Conservation (phyloP, 2,113 vertebrate genomes). For the Clupea harengus region DNA sequence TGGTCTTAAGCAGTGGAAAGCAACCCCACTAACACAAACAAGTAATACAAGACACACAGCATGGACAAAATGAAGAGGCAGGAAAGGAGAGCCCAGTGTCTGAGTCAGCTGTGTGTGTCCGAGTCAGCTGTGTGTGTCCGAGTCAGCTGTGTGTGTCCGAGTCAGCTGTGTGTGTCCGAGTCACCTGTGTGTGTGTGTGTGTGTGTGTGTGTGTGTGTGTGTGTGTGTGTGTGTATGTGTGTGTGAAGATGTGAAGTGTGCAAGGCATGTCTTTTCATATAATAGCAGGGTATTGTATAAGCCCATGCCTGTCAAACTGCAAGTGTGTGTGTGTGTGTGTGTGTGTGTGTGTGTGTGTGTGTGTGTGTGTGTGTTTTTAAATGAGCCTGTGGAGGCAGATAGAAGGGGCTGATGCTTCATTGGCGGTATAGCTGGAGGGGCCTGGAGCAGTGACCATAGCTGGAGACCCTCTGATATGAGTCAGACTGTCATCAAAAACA, state of each 20-base stretch:
- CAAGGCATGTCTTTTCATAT: background rate
- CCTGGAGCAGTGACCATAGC: background rate
- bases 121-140: no score
- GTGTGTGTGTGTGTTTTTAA: background rate
- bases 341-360: background rate
- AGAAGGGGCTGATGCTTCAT: background rate
- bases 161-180: no score
- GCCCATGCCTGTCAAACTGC: no score
- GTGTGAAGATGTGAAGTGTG: background rate
- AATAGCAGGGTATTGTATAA: background rate
- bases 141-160: no score
- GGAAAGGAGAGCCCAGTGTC: background rate
- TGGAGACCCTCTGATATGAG: background rate
- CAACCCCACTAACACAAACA: conserved; percentile 4
- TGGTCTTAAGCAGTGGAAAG: conserved; percentile 13
- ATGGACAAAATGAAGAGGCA: background rate
- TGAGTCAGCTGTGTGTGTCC: background rate
- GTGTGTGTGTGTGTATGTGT: background rate
- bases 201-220: background rate
- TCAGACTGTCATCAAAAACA: background rate
- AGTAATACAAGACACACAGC: background rate
- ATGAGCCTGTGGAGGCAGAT: background rate
- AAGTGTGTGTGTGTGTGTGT: background rate
- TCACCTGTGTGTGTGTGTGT: background rate
- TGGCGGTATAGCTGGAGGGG: background rate